phyloP scores from a whole-genome alignment of 2,888 invertebrate species.

The Drosophila kokeensis region DNA sequence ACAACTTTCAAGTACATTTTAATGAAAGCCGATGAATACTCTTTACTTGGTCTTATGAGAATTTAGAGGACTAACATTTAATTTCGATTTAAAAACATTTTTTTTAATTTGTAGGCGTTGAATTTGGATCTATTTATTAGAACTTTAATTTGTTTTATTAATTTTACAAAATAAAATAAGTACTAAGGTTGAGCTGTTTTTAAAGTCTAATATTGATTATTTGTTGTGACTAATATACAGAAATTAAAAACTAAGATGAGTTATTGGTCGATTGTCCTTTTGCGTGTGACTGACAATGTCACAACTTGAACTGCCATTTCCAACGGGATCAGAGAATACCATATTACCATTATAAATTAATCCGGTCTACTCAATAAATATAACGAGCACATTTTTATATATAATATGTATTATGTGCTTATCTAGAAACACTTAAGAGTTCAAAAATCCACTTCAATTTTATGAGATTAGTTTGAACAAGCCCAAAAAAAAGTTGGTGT shows the following conservation, averaged over 20 bases:
- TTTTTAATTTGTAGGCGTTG: neutral
- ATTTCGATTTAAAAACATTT: neutral
- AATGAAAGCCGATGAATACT: neutral
- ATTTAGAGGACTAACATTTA: neutral
- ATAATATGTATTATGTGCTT: neutral
- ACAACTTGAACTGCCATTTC: too few species aligned
- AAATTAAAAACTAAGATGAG: too few species aligned
- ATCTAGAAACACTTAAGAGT: constrained; percentile 14
- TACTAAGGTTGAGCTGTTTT: neutral
- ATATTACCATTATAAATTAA: neutral
- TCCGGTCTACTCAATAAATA: too few species aligned
- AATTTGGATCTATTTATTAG: neutral
- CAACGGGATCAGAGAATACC: neutral
- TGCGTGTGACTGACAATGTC: too few species aligned
- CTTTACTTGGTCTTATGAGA: neutral
- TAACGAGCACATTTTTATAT: neutral
- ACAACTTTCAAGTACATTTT: neutral
- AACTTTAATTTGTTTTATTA: neutral
- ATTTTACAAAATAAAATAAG: too few species aligned
- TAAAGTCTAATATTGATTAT: neutral
- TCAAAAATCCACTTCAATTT: constrained; percentile 41
- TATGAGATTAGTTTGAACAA: constrained; percentile 24
- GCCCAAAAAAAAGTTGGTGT: constrained; percentile 7
- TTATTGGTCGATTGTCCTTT: too few species aligned
- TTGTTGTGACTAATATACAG: neutral